Evolutionary conservation across 1,140 invertebrate species (phyloP).

Genomic region (Streblospio benedicti): DNA sequence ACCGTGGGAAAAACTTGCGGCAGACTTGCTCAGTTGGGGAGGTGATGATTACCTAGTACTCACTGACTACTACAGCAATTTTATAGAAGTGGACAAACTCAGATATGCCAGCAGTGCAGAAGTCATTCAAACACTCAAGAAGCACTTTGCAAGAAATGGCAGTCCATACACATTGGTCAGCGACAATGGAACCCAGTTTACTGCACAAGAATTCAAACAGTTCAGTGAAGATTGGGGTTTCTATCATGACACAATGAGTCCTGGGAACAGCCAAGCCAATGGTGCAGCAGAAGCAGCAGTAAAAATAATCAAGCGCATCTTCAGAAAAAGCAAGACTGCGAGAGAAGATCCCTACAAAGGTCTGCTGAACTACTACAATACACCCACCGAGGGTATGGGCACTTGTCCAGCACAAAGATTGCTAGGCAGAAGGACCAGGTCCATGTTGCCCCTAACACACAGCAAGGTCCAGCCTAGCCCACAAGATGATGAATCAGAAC

Average conservation of each 20-base stretch:
- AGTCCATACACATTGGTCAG: slow-evolving; percentile 18
- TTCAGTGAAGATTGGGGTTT: slow-evolving; percentile 24
- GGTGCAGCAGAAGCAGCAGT: slow-evolving; percentile 5
- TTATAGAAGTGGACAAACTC: slow-evolving; percentile 4
- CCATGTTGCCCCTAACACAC: no score
- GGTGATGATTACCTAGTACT: background rate
- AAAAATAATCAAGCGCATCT: no score
- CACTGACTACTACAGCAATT: slow-evolving; percentile 1
- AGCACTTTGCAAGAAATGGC: slow-evolving; percentile 23
- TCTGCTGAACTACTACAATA: no score
- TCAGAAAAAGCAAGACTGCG: no score
- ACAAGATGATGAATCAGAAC: no score
- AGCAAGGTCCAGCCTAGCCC: no score
- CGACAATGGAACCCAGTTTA: slow-evolving; percentile 28
- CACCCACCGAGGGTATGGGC: no score
- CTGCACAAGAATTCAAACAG: slow-evolving; percentile 19
- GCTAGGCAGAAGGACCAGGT: no score
- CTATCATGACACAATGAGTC: slow-evolving; percentile 10
- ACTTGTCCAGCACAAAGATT: no score
- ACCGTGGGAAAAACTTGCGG: slow-evolving; percentile 26
- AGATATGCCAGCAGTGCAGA: background rate
- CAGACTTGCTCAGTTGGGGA: slow-evolving; percentile 16
- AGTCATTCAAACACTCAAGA: slow-evolving; percentile 2
- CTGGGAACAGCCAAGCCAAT: slow-evolving; percentile 1
- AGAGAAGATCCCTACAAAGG: no score